These are phyloP conservation scores for Drosophila littoralis DNA, from an alignment of 1,140 invertebrate genomes.

Conservation along the genomic window DNA sequence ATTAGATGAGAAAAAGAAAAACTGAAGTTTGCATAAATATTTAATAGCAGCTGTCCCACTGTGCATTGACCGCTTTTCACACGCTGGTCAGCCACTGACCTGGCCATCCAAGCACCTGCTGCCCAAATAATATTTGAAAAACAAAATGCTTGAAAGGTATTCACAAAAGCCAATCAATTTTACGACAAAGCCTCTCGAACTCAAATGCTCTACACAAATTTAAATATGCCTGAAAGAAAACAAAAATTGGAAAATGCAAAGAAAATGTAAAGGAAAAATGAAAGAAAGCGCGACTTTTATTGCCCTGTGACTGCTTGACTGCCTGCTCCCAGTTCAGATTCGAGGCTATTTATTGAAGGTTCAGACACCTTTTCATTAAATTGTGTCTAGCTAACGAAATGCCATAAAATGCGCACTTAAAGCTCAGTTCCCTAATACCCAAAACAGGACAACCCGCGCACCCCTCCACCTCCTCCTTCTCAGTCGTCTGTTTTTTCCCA, in stretches of 20 bases:
- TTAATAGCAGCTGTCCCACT: slow-evolving; percentile 27
- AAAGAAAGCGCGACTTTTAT: slow-evolving; percentile 55
- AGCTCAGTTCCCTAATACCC: slow-evolving; percentile 41
- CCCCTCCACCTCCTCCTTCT: background rate
- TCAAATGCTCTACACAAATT: slow-evolving; percentile 41
- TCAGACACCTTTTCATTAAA: slow-evolving; percentile 80
- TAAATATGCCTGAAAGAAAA: slow-evolving; percentile 47
- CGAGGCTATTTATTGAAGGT: slow-evolving; percentile 68
- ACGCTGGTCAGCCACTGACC: slow-evolving; percentile 37
- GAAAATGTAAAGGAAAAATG: slow-evolving; percentile 1
- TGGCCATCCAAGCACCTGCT: slow-evolving; percentile 23
- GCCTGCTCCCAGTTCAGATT: slow-evolving; percentile 15
- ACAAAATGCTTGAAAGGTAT: background rate
- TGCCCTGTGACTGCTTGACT: slow-evolving; percentile 20
- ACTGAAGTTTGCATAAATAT: slow-evolving; percentile 29
- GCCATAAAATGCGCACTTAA: slow-evolving; percentile 76
- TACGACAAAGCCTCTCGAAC: slow-evolving; percentile 43
- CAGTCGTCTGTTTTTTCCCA: slow-evolving; percentile 60
- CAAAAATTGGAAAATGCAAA: background rate
- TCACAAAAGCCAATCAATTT: slow-evolving; percentile 46
- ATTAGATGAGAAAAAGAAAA: slow-evolving; percentile 57
- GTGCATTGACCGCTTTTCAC: slow-evolving; percentile 26
- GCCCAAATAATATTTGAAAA: slow-evolving; percentile 15
- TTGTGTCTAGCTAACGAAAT: slow-evolving; percentile 70
- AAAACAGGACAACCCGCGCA: background rate